phyloP scores from a whole-genome alignment of 2,113 vertebrate species.

The Myodes glareolus region DNA sequence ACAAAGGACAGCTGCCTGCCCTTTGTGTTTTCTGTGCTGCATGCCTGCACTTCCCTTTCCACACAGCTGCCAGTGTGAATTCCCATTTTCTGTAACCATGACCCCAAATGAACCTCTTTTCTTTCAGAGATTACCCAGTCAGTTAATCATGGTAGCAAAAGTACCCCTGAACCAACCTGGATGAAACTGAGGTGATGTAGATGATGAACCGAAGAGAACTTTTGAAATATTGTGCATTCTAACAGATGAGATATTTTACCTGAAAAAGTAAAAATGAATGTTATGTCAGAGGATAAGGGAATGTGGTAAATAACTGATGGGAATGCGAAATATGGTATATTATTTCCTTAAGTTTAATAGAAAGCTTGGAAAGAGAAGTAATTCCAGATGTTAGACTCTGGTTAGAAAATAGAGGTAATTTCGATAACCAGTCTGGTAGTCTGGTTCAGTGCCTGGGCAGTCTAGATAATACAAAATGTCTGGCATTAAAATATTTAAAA shows the following conservation, averaged over 20 bases:
- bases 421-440: neutral
- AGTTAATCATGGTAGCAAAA: neutral
- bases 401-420: constrained; percentile 26
- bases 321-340: neutral
- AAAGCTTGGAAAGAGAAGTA: constrained; percentile 18
- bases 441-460: neutral
- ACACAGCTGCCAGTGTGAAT: neutral
- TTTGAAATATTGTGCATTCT: neutral
- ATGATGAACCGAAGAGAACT: neutral
- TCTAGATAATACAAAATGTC: constrained; percentile 4
- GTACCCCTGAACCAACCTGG: neutral
- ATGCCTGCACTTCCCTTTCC: neutral
- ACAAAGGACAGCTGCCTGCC: neutral
- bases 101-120: neutral
- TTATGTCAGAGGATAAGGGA: neutral
- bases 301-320: neutral
- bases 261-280: neutral
- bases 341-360: constrained; percentile 25
- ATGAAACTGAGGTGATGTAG: neutral
- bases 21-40: neutral
- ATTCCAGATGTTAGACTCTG: constrained; percentile 28
- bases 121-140: neutral
- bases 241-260: neutral
- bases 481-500: constrained; percentile 44
- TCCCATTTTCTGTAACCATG: neutral